These are phyloP conservation scores for Eretmodus cyanostictus DNA, from an alignment of 2,113 vertebrate species.

Conservation along the genomic window DNA sequence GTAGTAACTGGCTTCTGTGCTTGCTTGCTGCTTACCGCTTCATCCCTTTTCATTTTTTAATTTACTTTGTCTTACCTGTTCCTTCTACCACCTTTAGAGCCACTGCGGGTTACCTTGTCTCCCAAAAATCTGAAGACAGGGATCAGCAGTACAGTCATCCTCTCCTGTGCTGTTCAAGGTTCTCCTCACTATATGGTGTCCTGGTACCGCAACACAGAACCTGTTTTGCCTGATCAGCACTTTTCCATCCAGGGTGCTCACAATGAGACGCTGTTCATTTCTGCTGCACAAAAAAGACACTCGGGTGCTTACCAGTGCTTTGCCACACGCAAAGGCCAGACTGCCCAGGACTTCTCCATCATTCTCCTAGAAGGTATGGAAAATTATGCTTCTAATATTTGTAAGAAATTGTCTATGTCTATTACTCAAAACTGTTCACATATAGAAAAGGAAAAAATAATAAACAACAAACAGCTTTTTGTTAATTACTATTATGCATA, in stretches of 20 bases:
- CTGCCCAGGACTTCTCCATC: constrained; percentile 94
- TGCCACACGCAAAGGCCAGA: constrained; percentile 89
- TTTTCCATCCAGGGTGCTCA: constrained; percentile 94
- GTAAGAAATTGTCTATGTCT: not conserved
- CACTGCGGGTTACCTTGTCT: constrained; percentile 91
- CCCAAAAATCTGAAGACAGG: constrained; percentile 98
- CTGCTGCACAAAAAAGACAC: constrained; percentile 93
- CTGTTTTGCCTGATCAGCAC: constrained; percentile 83
- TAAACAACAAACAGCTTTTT: not conserved
- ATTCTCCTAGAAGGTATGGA: constrained; percentile 86
- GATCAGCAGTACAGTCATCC: constrained; percentile 96
- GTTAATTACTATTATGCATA: not conserved
- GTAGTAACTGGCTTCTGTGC: not conserved
- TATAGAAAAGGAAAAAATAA: not conserved
- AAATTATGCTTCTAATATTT: not conserved
- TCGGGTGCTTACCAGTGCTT: constrained; percentile 98
- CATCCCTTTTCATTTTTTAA: not conserved
- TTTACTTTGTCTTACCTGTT: not conserved
- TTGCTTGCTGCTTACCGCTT: not conserved
- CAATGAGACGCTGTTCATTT: constrained; percentile 95
- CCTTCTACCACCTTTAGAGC: constrained; percentile 68
- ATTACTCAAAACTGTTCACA: not conserved
- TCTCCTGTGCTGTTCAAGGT: constrained; percentile 89
- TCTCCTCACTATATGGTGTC: constrained; percentile 88
- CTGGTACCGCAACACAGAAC: constrained; percentile 97